These are phyloP conservation scores for Amphipyra tragopoginis DNA, from an alignment of 2,888 invertebrate genomes.

Conservation along the genomic window DNA sequence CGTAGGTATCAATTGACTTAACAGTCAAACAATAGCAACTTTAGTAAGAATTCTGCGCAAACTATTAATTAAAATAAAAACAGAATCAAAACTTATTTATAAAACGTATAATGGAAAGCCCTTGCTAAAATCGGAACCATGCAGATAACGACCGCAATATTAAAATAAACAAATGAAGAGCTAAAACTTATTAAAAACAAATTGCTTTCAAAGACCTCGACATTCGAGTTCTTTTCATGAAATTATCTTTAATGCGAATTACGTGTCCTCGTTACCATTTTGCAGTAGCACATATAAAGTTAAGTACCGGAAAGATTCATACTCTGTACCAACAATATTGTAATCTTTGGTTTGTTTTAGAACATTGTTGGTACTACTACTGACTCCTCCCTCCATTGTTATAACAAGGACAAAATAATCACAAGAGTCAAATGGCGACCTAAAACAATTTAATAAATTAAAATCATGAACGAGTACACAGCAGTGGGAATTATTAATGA, in stretches of 20 bases:
- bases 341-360: constrained; percentile 44
- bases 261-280: constrained; percentile 51
- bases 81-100: no score
- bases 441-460: constrained; percentile 30
- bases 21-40: no score
- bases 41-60: no score
- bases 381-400: constrained; percentile 40
- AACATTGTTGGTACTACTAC: constrained; percentile 12
- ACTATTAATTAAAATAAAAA: no score
- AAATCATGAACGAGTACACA: constrained; percentile 1
- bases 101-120: background rate
- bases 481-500: constrained; percentile 14
- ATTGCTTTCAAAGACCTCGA: constrained; percentile 15
- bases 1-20: no score
- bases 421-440: constrained; percentile 16
- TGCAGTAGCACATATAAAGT: constrained; percentile 27
- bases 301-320: constrained; percentile 41
- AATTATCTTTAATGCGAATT: constrained; percentile 43
- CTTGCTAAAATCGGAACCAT: background rate
- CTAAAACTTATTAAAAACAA: no score
- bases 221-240: constrained; percentile 19
- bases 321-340: constrained; percentile 28
- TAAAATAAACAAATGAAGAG: background rate
- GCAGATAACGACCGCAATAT: background rate
- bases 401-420: constrained; percentile 41